These are phyloP conservation scores for Diploscapter pachys DNA, from an alignment of 1,140 invertebrate species.

Conservation along the genomic window DNA sequence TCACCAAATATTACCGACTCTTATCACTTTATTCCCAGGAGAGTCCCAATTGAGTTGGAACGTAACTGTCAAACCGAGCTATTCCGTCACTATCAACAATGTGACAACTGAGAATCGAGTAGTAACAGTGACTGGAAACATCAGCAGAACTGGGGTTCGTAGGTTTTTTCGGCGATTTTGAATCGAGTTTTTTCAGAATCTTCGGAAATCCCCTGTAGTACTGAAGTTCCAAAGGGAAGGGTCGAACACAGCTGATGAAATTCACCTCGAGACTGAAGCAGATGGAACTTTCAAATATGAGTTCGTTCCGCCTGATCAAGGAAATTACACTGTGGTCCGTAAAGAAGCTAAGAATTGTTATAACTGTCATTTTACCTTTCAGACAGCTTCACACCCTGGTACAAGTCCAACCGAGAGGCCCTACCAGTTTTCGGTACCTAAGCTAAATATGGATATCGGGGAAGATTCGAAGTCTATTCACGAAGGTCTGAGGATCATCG, in stretches of 20 bases:
- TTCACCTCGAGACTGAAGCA: conserved; percentile 6
- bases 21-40: no score
- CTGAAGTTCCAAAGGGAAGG: conserved; percentile 9
- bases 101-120: conserved; percentile 2
- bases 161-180: no score
- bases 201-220: conserved; percentile 9
- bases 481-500: not conserved
- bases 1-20: not conserved
- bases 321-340: conserved; percentile 5
- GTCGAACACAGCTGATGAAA: conserved; percentile 8
- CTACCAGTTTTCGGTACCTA: not conserved
- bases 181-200: not conserved
- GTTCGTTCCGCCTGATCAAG: conserved; percentile 8
- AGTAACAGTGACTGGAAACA: conserved; percentile 3
- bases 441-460: conserved; percentile 10
- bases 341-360: no score
- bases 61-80: conserved; percentile 15
- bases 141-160: not conserved
- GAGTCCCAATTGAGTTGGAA: not conserved
- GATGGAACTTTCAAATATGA: conserved; percentile 7
- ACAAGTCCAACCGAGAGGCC: no score
- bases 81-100: conserved; percentile 16
- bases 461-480: conserved; percentile 10
- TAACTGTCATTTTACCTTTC: no score
- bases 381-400: no score